Base-by-base conservation (phyloP, 2,888 invertebrate species). In the Drosophila diplacantha region DNA sequence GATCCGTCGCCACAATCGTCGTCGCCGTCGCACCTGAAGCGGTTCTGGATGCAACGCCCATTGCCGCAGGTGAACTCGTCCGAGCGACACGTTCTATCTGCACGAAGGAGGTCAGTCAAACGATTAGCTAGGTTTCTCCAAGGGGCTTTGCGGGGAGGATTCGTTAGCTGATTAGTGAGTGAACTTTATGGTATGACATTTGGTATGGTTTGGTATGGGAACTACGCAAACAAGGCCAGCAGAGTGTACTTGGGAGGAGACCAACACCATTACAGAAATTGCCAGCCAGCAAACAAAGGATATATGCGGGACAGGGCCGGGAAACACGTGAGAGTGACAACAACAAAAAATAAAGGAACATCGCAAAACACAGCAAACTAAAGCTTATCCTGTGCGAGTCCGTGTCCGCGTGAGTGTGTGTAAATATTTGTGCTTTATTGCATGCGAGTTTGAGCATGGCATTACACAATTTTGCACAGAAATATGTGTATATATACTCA, bases 11-110 rank as follows among this genome's bases (percentile, higher is more conserved):
- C 95, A 81, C 96, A 96, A 85, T 96, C 96, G 79, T 95, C 92
- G 84, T 96, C 96, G 9, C 92, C 91, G 85, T 96, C 96, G 86
- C 96, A 96, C 24, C 93, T 91, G 96, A 96, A 96, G 63, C 93
- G 90, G 74, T 92, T 91, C 85, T 95, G 95, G 81, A 96, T 95
- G 88, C 96, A 96, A 83, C 94, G 94, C 59, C 96, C 94, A 86
- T 96, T 95, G 53, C 91, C 92, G 89, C 97, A 97, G n/a, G 96
- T 95, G 87, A 96, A 96, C 89, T 97, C 96, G 87, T 96, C 96
- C 53, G 94, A 92, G 73, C 96, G 93, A 89, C 97, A 97, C 22
- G 96, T 96, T 86, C 94, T 94, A 90, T 96, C 96, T 96, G 49
- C 47, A 56, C 37, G 29, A 14, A 47, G 65, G 39, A 47, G 64